A percentile compares a stretch with the other conserved stretches of the same genome.
These are phyloP conservation scores for Montifringilla adamsi DNA, from an alignment of 2,113 vertebrate species.

Conservation along the genomic window DNA sequence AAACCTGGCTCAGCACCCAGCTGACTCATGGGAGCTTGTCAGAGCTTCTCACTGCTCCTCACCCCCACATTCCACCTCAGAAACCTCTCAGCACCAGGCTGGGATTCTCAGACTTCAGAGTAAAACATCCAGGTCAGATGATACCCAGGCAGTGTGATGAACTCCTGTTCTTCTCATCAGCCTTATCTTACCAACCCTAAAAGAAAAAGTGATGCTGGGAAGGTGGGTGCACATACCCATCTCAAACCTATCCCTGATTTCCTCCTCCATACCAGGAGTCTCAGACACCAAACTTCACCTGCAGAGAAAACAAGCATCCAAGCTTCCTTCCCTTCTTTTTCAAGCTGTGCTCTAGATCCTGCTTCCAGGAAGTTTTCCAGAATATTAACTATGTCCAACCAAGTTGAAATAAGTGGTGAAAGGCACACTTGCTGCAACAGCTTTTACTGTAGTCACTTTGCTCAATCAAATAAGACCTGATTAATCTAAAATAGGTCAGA, in stretches of 20 bases:
- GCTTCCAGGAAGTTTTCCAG: neutral
- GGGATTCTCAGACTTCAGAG: neutral
- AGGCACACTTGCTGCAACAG: neutral
- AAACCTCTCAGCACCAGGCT: neutral
- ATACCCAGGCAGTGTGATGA: neutral
- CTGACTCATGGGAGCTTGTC: fast-evolving
- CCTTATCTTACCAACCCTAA: neutral
- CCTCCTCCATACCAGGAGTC: neutral
- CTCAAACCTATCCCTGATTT: neutral
- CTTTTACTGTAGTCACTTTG: neutral
- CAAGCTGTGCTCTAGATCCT: neutral
- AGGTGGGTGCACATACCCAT: neutral
- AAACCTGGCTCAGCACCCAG: neutral
- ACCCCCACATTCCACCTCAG: neutral
- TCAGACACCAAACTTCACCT: neutral
- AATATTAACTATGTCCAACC: neutral
- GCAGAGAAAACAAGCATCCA: neutral
- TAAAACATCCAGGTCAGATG: neutral
- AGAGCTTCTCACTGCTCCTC: neutral
- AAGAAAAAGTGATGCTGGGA: neutral
- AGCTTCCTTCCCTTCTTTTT: neutral
- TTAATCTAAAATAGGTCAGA: neutral
- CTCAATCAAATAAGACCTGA: neutral
- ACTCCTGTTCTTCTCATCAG: neutral
- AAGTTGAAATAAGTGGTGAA: neutral